Evolutionary conservation across 2,888 invertebrate species (phyloP).

Genomic region (Himalopsyche japonica): DNA sequence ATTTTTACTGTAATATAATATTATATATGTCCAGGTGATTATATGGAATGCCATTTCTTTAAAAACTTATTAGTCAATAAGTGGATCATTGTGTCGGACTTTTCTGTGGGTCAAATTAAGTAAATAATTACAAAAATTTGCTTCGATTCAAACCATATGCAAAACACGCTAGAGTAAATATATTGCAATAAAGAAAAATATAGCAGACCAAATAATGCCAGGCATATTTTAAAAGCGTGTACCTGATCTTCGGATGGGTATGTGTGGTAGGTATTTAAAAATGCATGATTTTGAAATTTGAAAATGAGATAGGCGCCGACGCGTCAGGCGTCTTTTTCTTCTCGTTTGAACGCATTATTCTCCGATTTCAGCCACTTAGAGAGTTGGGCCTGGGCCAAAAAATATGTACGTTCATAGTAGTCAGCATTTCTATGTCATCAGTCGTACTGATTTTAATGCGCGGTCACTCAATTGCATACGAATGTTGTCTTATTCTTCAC

Average conservation of each 20-base stretch:
- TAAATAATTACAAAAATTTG: too few relatives aligned
- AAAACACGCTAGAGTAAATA: too few relatives aligned
- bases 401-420: slow-evolving; percentile 24
- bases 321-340: slow-evolving; percentile 24
- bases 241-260: not conserved
- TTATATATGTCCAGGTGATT: too few relatives aligned
- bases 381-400: slow-evolving; percentile 25
- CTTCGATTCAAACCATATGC: too few relatives aligned
- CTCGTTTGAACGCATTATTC: slow-evolving; percentile 39
- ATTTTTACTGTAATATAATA: too few relatives aligned
- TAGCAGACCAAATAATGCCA: too few relatives aligned
- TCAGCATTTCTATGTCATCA: slow-evolving; percentile 23
- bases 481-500: not conserved
- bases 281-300: slow-evolving; percentile 25
- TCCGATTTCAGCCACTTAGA: slow-evolving; percentile 41
- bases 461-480: not conserved
- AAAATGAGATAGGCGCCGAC: slow-evolving; percentile 27
- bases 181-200: too few relatives aligned
- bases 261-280: slow-evolving; percentile 18
- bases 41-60: too few relatives aligned
- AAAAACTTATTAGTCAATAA: too few relatives aligned
- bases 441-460: not conserved
- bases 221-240: too few relatives aligned
- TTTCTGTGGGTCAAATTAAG: too few relatives aligned
- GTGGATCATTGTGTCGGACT: too few relatives aligned